A percentile compares a stretch with the other conserved stretches of the same genome.
Conservation (phyloP, 2,888 invertebrate species). For the Cheilosia vernalis region DNA sequence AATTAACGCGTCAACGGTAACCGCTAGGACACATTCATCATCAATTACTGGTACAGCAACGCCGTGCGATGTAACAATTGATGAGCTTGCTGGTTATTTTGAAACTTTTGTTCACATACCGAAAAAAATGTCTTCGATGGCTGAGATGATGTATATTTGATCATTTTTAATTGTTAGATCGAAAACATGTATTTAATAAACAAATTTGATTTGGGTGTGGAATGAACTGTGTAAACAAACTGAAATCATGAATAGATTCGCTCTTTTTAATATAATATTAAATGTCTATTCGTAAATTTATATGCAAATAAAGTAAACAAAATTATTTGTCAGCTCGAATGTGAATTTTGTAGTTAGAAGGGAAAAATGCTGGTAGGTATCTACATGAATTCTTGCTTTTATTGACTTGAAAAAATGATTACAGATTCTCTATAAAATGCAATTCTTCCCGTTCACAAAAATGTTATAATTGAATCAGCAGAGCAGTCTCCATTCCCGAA, state of each 20-base stretch:
- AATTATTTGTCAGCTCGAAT: constrained; percentile 1
- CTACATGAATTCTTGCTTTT: too few species aligned
- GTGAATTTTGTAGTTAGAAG: neutral
- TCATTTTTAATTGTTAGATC: constrained; percentile 37
- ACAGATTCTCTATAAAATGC: too few species aligned
- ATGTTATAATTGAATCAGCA: too few species aligned
- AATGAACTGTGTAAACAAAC: constrained; percentile 53
- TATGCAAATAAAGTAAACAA: constrained; percentile 42
- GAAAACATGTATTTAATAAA: constrained; percentile 30
- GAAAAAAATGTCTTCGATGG: constrained; percentile 98
- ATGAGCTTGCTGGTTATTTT: constrained; percentile 97
- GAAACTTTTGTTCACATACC: constrained; percentile 98
- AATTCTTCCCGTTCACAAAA: too few species aligned
- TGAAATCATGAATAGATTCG: constrained; percentile 38
- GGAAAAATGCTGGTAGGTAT: too few species aligned
- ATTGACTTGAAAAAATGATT: too few species aligned
- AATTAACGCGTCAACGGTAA: constrained; percentile 83
- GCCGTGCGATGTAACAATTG: constrained; percentile 93
- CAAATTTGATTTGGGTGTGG: constrained; percentile 28
- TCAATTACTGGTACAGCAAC: constrained; percentile 55
- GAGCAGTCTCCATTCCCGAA: too few species aligned
- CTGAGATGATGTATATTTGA: constrained; percentile 99
- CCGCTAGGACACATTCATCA: constrained; percentile 80
- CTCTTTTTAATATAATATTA: constrained; percentile 32
- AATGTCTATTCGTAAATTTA: constrained; percentile 51